Conservation (phyloP, 2,113 vertebrate genomes). For the Sigmodon hispidus region DNA sequence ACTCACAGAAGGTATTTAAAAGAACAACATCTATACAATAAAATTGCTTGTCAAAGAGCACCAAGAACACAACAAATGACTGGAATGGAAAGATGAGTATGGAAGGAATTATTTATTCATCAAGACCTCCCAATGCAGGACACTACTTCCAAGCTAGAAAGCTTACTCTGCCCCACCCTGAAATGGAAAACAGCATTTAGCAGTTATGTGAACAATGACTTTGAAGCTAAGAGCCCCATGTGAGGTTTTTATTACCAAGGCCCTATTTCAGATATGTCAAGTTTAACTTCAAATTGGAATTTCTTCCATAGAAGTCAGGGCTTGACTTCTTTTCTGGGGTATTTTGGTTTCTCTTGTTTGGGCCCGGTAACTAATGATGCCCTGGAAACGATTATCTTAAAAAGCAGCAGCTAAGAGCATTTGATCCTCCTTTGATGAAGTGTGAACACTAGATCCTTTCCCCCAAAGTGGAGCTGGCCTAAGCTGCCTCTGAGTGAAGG, state of each 20-base stretch:
- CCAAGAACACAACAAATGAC: not conserved
- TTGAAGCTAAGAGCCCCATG: constrained; percentile 55
- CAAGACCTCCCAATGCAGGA: not conserved
- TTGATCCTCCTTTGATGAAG: constrained; percentile 85
- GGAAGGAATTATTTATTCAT: constrained; percentile 54
- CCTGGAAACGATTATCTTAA: constrained; percentile 83
- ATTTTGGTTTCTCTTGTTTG: constrained; percentile 67
- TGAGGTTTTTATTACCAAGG: constrained; percentile 66
- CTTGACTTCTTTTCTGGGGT: constrained; percentile 74
- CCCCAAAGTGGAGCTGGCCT: constrained; percentile 66
- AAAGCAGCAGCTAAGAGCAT: constrained; percentile 79
- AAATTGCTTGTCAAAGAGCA: constrained; percentile 47
- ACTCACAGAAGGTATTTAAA: not conserved
- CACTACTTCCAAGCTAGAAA: constrained; percentile 45
- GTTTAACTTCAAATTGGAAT: constrained; percentile 62
- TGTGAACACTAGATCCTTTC: constrained; percentile 81
- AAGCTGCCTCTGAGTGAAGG: constrained; percentile 55
- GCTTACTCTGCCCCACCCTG: not conserved
- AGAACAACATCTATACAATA: constrained; percentile 13
- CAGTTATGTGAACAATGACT: constrained; percentile 52
- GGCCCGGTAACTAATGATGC: constrained; percentile 69
- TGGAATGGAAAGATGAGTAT: not conserved
- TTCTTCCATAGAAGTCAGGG: constrained; percentile 62
- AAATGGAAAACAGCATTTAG: constrained; percentile 41
- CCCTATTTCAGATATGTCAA: constrained; percentile 59